Base-by-base conservation (phyloP, 2,888 invertebrate species). In the Zelleria hepariella region DNA sequence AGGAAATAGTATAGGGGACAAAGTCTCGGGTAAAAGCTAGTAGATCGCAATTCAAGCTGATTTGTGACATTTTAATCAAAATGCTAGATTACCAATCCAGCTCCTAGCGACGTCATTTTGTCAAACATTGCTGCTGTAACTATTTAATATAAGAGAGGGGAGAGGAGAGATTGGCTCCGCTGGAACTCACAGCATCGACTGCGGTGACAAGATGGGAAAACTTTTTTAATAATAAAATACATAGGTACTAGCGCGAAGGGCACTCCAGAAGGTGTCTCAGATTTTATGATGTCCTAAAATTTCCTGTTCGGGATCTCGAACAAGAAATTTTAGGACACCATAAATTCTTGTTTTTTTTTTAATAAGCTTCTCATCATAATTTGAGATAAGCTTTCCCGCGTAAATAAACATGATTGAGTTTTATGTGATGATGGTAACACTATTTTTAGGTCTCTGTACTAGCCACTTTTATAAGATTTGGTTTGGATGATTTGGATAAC, bases 201-300 rank as follows among this genome's bases (percentile, higher is more conserved):
- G 73, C 68, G 77, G 75, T 74, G 78, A 76, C 77, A 73, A 66
- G 74, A 79, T 72, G 72, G 66, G 68, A 60, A 72, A 82, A 82
- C 70, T 82, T 82, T 82, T 83, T 82, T 82, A 83, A 82, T 82
- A 82, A 15, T 15, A n/a, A 78, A 80, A 82, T 75, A 78, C 77
- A 74, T 76, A 74, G 72, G 64, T 25, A 24, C 47, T 48, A 47
- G 21, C 57, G 21, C 15, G 23, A 18, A 47, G 59, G 60, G 59
- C 52, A 64, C 66, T 66, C 64, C 66, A 66, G 66, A 67, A 66
- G 68, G 66, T 55, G 55, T 23, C 5, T 47, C 18, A 8, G 32
- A 24, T 57, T 24, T 57, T 24, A 48, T 24, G 57, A 57, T 47
- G 55, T 32, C 32, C 55, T 2, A 15, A 55, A 32, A 27, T 55